Percentiles rank a stretch among this genome's conserved stretches.
phyloP scores from a whole-genome alignment of 2,113 vertebrate species.

The Platysternon megacephalum region DNA sequence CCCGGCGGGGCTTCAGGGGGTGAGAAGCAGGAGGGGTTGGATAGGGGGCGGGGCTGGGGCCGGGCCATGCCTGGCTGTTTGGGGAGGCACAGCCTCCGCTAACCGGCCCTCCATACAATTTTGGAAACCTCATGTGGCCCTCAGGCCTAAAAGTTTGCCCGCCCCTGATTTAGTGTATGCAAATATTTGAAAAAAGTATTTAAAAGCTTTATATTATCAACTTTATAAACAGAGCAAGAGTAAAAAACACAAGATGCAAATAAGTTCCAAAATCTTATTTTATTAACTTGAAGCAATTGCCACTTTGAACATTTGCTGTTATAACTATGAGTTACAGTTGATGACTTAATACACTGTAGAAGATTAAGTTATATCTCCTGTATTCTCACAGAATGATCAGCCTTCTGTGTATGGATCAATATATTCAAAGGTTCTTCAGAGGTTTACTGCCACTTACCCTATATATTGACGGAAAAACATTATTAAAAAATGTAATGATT shows the following conservation, averaged over 20 bases:
- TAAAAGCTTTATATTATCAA: neutral
- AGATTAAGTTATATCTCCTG: conserved; percentile 21
- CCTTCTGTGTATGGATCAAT: conserved; percentile 62
- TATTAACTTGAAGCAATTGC: conserved; percentile 68
- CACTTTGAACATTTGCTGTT: neutral
- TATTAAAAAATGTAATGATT: conserved; percentile 57
- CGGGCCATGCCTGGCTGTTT: too few species aligned
- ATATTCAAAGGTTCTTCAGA: conserved; percentile 73
- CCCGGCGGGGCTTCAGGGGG: too few species aligned
- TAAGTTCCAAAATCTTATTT: conserved; percentile 27
- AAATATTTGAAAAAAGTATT: neutral
- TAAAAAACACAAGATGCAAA: conserved; percentile 6
- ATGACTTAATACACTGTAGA: conserved; percentile 1
- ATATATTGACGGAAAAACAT: conserved; percentile 74
- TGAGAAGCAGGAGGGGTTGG: too few species aligned
- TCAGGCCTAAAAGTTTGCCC: too few species aligned
- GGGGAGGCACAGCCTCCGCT: too few species aligned
- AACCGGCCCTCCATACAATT: too few species aligned
- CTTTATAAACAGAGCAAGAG: neutral
- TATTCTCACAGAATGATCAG: conserved; percentile 54
- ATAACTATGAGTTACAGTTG: conserved; percentile 27
- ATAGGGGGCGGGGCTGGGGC: too few species aligned
- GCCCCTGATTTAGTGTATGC: neutral
- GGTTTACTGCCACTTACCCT: conserved; percentile 81
- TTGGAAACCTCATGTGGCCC: too few species aligned